Evolutionary conservation across 2,888 invertebrate genomes (phyloP).

Genomic region (Tricholauxania praeusta): DNA sequence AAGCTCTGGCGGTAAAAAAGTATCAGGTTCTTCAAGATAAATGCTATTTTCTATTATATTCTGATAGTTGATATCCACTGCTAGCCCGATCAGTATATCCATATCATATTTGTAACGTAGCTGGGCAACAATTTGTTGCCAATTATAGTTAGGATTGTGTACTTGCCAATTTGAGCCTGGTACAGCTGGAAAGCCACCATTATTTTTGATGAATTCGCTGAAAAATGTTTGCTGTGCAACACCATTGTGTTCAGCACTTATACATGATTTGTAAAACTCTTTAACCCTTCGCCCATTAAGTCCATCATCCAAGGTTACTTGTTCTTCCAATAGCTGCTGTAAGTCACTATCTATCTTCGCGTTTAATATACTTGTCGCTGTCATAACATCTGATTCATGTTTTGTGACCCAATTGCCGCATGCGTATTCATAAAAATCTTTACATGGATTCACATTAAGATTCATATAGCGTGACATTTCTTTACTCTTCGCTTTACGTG

Average conservation of each 20-base stretch:
- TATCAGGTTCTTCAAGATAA: conserved; percentile 58
- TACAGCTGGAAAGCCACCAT: conserved; percentile 62
- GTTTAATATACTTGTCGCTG: conserved; percentile 44
- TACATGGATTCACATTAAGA: conserved; percentile 57
- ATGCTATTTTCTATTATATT: conserved; percentile 59
- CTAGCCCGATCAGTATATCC: conserved; percentile 62
- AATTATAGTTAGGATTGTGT: conserved; percentile 58
- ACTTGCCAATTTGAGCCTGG: conserved; percentile 59
- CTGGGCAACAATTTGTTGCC: conserved; percentile 55
- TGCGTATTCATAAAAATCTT: conserved; percentile 64
- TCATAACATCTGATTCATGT: conserved; percentile 27
- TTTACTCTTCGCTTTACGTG: conserved; percentile 51
- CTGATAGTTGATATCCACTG: conserved; percentile 56
- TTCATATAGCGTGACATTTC: conserved; percentile 58
- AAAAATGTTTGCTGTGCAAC: conserved; percentile 55
- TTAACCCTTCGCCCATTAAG: conserved; percentile 56
- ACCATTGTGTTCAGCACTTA: conserved; percentile 50
- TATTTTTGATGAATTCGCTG: conserved; percentile 55
- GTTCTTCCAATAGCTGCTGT: conserved; percentile 53
- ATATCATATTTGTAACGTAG: conserved; percentile 56
- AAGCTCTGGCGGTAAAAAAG: conserved; percentile 55
- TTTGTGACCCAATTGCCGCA: conserved; percentile 59
- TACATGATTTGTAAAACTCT: conserved; percentile 62
- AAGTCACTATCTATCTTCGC: conserved; percentile 53
- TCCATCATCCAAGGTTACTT: conserved; percentile 52